Evolutionary conservation across 2,797 vertebrate genomes (phyloP).

Genomic region (Vultur gryphus): DNA sequence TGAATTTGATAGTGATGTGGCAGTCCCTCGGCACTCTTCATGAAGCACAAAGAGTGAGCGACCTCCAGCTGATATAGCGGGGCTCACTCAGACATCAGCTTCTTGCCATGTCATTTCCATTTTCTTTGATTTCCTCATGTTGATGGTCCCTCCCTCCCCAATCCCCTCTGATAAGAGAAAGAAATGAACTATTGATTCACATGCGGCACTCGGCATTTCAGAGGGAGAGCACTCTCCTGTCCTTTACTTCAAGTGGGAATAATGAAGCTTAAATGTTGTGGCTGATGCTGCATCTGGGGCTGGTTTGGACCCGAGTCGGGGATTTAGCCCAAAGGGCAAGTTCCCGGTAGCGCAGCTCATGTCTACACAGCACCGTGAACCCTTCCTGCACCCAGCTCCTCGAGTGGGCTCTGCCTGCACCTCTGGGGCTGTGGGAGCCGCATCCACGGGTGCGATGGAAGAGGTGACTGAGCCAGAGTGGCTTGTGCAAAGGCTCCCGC

Average conservation of each 20-base stretch:
- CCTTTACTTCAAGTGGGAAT: neutral
- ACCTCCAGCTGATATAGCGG: neutral
- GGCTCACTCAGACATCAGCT: neutral
- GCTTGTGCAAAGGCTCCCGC: neutral
- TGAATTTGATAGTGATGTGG: neutral
- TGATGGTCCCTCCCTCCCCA: neutral
- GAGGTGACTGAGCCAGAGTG: neutral
- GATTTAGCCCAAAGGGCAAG: neutral
- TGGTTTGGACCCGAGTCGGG: neutral
- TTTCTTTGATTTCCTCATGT: neutral
- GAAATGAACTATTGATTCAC: neutral
- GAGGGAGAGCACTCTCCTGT: neutral
- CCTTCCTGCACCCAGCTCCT: neutral
- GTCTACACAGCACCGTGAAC: neutral
- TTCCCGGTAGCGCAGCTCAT: neutral
- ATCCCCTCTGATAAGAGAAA: neutral
- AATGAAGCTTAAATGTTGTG: neutral
- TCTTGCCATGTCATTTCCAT: neutral
- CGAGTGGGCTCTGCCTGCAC: neutral
- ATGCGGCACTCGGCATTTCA: neutral
- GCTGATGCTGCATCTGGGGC: neutral
- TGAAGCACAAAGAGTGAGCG: neutral
- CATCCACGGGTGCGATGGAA: neutral
- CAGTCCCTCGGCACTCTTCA: neutral
- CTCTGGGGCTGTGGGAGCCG: rapidly evolving